These are phyloP conservation scores for Bergia sp. DNA, from an alignment of 92 coral and sea anemone genomes.

Conservation along the genomic window DNA sequence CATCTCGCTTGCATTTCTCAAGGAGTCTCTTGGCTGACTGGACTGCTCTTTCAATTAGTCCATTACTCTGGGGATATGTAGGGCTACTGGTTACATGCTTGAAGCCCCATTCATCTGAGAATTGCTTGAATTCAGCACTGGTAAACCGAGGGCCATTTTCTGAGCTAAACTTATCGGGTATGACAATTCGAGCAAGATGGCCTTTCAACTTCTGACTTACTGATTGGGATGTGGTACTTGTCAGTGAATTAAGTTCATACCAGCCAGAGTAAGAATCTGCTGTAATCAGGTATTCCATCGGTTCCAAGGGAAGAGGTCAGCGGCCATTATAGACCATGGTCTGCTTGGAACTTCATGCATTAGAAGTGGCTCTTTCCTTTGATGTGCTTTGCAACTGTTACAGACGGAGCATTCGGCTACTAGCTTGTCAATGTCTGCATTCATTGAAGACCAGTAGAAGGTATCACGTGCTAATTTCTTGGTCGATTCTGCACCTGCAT, in stretches of 20 bases:
- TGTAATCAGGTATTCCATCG: slow-evolving; percentile 8
- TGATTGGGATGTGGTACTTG: not conserved
- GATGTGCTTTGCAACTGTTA: slow-evolving; percentile 14
- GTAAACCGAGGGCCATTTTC: slow-evolving; percentile 53
- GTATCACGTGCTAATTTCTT: slow-evolving; percentile 16
- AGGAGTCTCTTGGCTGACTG: slow-evolving; percentile 50
- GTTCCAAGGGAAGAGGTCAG: slow-evolving; percentile 40
- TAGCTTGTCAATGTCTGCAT: not conserved
- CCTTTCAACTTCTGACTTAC: not conserved
- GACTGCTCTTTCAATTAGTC: slow-evolving; percentile 46
- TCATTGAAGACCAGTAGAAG: not conserved
- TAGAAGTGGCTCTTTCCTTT: slow-evolving; percentile 40
- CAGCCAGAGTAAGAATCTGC: slow-evolving; percentile 48
- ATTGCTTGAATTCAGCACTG: slow-evolving; percentile 44
- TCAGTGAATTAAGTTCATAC: slow-evolving; percentile 39
- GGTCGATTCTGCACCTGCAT: slow-evolving; percentile 39
- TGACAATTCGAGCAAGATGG: slow-evolving; percentile 40
- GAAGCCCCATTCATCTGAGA: slow-evolving; percentile 59
- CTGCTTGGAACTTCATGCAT: slow-evolving; percentile 46
- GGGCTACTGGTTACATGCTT: slow-evolving; percentile 51
- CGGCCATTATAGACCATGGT: slow-evolving; percentile 43
- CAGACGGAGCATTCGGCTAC: not conserved
- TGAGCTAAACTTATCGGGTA: slow-evolving; percentile 32
- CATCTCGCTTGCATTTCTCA: slow-evolving; percentile 48
- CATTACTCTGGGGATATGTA: slow-evolving; percentile 56